phyloP scores from a whole-genome alignment of 2,888 invertebrate genomes.

The Eristalis pertinax region DNA sequence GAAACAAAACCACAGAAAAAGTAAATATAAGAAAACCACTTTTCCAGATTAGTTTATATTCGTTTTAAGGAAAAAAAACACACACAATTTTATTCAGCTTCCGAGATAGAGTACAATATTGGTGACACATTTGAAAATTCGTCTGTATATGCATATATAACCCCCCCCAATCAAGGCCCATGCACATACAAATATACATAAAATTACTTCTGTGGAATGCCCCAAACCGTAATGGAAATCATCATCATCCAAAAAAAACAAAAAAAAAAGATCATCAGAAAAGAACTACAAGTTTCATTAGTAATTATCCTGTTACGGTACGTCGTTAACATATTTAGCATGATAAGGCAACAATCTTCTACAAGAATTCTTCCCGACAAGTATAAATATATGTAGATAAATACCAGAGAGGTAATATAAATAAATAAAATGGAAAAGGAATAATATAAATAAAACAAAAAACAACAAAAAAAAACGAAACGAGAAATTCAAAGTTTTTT shows the following conservation, averaged over 20 bases:
- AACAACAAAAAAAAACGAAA: too few species aligned
- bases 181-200: conserved; percentile 55
- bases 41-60: neutral
- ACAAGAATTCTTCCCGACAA: conserved; percentile 43
- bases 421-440: conserved; percentile 39
- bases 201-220: conserved; percentile 37
- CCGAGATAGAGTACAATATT: too few species aligned
- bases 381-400: conserved; percentile 22
- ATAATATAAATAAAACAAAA: conserved; percentile 30
- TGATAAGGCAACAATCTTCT: conserved; percentile 52
- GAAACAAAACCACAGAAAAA: too few species aligned
- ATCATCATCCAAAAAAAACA: too few species aligned
- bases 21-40: conserved; percentile 2
- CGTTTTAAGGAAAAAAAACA: neutral
- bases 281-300: conserved; percentile 54
- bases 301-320: conserved; percentile 57
- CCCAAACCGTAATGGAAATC: conserved; percentile 68
- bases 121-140: neutral
- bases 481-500: conserved; percentile 43
- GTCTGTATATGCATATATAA: conserved; percentile 2
- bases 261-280: conserved; percentile 68
- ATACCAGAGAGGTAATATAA: conserved; percentile 42
- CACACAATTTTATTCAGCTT: neutral
- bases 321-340: conserved; percentile 56
- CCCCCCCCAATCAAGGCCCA: conserved; percentile 18